phyloP scores from a whole-genome alignment of 2,113 vertebrate species.

The Apus apus region DNA sequence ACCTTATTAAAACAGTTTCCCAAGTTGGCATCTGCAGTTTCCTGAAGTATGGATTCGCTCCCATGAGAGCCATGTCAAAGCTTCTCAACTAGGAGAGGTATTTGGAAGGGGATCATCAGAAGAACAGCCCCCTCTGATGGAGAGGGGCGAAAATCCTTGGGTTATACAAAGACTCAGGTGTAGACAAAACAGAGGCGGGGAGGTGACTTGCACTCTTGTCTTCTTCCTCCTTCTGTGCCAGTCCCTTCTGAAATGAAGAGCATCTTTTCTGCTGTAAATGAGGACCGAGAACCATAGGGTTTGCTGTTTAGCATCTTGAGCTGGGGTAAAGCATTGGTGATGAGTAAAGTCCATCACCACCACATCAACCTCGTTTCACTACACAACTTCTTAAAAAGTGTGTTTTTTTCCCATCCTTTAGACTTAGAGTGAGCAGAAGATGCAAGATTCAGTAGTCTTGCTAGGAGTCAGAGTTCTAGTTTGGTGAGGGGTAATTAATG shows the following conservation, averaged over 20 bases:
- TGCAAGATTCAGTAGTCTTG: background rate
- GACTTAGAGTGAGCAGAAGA: background rate
- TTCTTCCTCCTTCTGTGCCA: background rate
- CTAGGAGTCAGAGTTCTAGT: background rate
- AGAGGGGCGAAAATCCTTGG: background rate
- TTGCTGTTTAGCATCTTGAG: background rate
- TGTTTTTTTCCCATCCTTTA: rapidly evolving
- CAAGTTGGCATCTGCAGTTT: background rate
- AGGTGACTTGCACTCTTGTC: background rate
- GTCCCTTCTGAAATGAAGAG: background rate
- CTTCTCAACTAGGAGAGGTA: rapidly evolving
- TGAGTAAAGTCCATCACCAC: background rate
- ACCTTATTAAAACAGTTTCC: background rate
- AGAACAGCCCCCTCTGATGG: background rate
- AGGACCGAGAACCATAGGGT: background rate
- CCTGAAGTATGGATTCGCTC: rapidly evolving
- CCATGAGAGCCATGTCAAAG: rapidly evolving
- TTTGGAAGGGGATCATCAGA: background rate
- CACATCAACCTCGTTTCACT: rapidly evolving
- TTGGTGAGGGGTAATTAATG: background rate
- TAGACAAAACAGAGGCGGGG: background rate
- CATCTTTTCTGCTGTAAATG: background rate
- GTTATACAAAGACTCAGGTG: background rate
- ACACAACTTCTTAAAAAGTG: background rate
- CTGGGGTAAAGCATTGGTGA: background rate